Conservation (phyloP, 2,888 invertebrate genomes). For the Trichogramma dendrolimi region DNA sequence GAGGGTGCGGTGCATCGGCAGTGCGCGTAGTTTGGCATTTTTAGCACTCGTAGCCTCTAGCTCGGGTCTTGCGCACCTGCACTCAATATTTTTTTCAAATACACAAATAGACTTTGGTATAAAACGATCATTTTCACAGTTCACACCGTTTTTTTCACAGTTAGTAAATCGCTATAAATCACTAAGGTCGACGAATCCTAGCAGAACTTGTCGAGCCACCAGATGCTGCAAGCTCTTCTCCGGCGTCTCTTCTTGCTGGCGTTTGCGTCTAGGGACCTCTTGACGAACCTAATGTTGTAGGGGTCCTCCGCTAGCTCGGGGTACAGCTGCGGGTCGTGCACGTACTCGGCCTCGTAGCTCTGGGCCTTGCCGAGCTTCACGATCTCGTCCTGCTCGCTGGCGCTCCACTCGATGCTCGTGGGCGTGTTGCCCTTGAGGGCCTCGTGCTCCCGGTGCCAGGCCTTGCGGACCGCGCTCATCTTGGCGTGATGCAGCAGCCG, state of each 20-base stretch:
- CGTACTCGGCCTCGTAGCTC: constrained; percentile 86
- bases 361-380: constrained; percentile 77
- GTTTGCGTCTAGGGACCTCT: constrained; percentile 64
- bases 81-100: neutral
- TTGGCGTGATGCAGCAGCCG: constrained; percentile 87
- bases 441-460: constrained; percentile 90
- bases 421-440: constrained; percentile 73
- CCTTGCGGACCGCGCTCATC: constrained; percentile 78
- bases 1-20: no score
- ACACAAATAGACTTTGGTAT: constrained; percentile 63
- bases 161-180: constrained; percentile 24
- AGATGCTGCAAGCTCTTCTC: constrained; percentile 60
- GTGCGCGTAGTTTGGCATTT: no score
- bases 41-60: no score
- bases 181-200: constrained; percentile 30
- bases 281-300: constrained; percentile 85
- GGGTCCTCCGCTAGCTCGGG: constrained; percentile 95
- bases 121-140: constrained; percentile 40
- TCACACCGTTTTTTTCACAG: constrained; percentile 6
- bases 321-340: constrained; percentile 83
- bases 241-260: constrained; percentile 66
- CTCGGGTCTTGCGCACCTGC: no score
- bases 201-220: constrained; percentile 54
- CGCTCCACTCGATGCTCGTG: constrained; percentile 79
- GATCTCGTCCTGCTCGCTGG: constrained; percentile 84